A percentile compares a stretch with the other conserved stretches of the same genome.
These are phyloP conservation scores for Drosophila fungiperda DNA, from an alignment of 2,888 invertebrate species.

Conservation along the genomic window DNA sequence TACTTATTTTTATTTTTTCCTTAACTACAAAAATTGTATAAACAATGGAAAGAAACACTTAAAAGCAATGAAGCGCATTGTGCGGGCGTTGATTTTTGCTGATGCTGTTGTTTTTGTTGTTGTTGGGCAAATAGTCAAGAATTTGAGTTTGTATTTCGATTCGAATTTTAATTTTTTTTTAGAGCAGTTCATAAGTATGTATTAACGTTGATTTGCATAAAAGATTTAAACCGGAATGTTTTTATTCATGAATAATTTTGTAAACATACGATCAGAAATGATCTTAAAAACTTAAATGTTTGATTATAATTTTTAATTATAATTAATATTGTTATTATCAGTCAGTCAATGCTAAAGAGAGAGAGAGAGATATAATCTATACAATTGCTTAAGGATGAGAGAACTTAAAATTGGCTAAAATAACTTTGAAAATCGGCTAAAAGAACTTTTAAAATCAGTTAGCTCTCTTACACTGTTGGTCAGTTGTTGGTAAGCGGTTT, in stretches of 20 bases:
- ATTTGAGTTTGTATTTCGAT: slow-evolving; percentile 6
- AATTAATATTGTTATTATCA: neutral
- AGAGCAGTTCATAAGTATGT: neutral
- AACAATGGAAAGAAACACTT: slow-evolving; percentile 53
- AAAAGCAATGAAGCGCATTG: slow-evolving; percentile 28
- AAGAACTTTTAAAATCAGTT: neutral
- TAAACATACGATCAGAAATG: neutral
- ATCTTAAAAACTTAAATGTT: neutral
- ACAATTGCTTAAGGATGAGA: neutral
- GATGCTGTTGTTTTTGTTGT: neutral
- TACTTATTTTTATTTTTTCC: slow-evolving; percentile 9
- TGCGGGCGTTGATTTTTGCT: slow-evolving; percentile 23
- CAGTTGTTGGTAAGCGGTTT: slow-evolving; percentile 10
- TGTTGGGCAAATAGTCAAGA: slow-evolving; percentile 35
- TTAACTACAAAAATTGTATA: slow-evolving; percentile 53
- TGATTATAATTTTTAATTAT: neutral
- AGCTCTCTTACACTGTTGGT: neutral
- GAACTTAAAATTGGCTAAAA: neutral
- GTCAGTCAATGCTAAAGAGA: neutral
- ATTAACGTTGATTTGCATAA: neutral
- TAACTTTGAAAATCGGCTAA: neutral
- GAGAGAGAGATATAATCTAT: too few relatives aligned
- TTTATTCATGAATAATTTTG: neutral
- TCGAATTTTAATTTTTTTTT: slow-evolving; percentile 12
- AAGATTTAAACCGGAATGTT: neutral